Evolutionary conservation across 1,140 invertebrate genomes (phyloP).

Genomic region (Choristoneura fumiferana): DNA sequence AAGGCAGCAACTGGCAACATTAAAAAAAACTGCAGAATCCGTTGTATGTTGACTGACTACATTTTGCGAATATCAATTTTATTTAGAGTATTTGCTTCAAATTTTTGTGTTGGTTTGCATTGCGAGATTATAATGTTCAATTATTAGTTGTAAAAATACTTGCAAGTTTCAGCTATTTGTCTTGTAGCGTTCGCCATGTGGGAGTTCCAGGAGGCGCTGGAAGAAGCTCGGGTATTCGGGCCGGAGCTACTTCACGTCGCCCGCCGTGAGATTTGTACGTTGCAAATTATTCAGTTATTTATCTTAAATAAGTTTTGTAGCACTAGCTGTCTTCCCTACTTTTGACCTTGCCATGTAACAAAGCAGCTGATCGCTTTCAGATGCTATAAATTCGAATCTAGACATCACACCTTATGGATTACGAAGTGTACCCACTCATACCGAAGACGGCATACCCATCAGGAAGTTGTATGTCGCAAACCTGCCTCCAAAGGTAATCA

Average conservation of each 20-base stretch:
- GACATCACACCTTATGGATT: constrained; percentile 42
- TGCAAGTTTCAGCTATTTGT: constrained; percentile 28
- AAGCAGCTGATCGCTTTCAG: constrained; percentile 33
- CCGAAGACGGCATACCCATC: constrained; percentile 73
- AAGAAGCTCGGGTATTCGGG: constrained; percentile 47
- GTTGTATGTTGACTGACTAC: constrained; percentile 57
- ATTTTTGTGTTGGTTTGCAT: constrained; percentile 50
- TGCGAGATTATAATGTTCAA: constrained; percentile 36
- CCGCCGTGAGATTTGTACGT: constrained; percentile 57
- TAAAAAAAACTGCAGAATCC: constrained; percentile 43
- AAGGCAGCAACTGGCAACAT: constrained; percentile 43
- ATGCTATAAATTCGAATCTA: constrained; percentile 43
- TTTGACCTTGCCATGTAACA: not conserved
- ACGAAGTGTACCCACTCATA: constrained; percentile 62
- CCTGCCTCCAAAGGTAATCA: constrained; percentile 61
- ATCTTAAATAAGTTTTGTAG: constrained; percentile 5
- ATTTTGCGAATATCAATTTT: constrained; percentile 56
- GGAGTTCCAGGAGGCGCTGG: constrained; percentile 40
- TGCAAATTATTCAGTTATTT: not conserved
- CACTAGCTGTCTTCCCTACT: not conserved
- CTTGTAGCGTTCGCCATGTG: constrained; percentile 46
- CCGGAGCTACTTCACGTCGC: constrained; percentile 53
- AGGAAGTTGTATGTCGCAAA: constrained; percentile 69
- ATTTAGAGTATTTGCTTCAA: constrained; percentile 56
- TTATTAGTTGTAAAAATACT: constrained; percentile 31